phyloP scores from a whole-genome alignment of 1,140 invertebrate genomes.

The Meteorus sp. region DNA sequence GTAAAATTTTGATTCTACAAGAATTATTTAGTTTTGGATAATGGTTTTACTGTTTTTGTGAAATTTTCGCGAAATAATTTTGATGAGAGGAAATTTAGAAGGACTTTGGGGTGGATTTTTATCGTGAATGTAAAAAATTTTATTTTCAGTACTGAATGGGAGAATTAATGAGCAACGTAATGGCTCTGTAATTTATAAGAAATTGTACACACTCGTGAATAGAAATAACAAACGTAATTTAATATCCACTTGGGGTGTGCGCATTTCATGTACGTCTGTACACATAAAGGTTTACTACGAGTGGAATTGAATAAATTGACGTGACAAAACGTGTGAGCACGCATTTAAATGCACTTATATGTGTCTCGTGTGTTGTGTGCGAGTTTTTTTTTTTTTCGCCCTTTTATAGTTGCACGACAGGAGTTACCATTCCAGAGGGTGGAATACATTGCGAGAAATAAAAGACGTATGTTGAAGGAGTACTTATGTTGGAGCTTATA shows the following conservation, averaged over 20 bases:
- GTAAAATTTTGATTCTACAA: no score
- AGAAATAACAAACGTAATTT: slow-evolving; percentile 2
- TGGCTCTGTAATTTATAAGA: no score
- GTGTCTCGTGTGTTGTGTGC: no score
- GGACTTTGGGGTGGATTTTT: no score
- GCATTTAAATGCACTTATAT: slow-evolving; percentile 9
- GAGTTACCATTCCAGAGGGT: slow-evolving; percentile 1
- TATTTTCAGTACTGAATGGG: no score
- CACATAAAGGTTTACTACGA: neutral
- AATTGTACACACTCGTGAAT: no score
- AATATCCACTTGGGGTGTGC: neutral
- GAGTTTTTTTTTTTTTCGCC: neutral
- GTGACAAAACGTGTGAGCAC: slow-evolving; percentile 23
- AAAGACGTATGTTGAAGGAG: slow-evolving; percentile 15
- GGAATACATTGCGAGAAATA: slow-evolving; percentile 16
- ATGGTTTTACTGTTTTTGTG: no score
- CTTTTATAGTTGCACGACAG: neutral
- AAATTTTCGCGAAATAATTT: no score
- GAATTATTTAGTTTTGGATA: no score
- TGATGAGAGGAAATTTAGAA: no score
- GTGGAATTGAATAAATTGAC: slow-evolving; percentile 21
- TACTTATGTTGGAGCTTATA: neutral
- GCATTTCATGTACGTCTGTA: neutral
- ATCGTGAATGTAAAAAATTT: no score
- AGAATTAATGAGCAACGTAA: no score